A percentile compares a stretch with the other conserved stretches of the same genome.
These are phyloP conservation scores for Ischnura elegans DNA, from an alignment of 2,888 invertebrate species.

Conservation along the genomic window DNA sequence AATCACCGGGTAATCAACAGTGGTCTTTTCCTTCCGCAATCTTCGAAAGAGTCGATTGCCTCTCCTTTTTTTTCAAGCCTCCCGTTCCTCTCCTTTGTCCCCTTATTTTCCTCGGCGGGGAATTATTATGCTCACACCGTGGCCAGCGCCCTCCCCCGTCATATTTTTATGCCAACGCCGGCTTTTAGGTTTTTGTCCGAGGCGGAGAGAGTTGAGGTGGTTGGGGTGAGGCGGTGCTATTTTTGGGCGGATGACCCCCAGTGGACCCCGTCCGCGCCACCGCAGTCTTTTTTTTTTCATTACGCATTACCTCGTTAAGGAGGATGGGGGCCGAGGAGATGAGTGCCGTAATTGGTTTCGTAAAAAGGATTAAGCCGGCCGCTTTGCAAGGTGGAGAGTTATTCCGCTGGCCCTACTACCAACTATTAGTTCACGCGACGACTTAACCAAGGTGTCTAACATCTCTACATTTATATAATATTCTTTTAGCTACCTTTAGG, in stretches of 20 bases:
- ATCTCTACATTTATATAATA: no score
- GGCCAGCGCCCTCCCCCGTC: not conserved
- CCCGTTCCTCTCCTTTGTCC: not conserved
- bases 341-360: slow-evolving; percentile 17
- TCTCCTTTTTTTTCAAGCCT: not conserved
- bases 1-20: not conserved
- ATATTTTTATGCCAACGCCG: not conserved
- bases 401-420: no score
- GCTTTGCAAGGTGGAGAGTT: no score
- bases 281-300: not conserved
- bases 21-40: not conserved
- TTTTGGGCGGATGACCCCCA: no score
- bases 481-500: no score
- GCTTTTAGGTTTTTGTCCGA: not conserved
- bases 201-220: not conserved
- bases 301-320: not conserved
- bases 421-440: no score
- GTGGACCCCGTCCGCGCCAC: not conserved
- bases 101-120: not conserved
- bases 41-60: not conserved
- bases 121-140: not conserved
- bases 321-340: not conserved
- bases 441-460: no score
- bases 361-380: not conserved
- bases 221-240: no score